phyloP scores from a whole-genome alignment of 2,888 invertebrate species.

The Acleris holmiana region DNA sequence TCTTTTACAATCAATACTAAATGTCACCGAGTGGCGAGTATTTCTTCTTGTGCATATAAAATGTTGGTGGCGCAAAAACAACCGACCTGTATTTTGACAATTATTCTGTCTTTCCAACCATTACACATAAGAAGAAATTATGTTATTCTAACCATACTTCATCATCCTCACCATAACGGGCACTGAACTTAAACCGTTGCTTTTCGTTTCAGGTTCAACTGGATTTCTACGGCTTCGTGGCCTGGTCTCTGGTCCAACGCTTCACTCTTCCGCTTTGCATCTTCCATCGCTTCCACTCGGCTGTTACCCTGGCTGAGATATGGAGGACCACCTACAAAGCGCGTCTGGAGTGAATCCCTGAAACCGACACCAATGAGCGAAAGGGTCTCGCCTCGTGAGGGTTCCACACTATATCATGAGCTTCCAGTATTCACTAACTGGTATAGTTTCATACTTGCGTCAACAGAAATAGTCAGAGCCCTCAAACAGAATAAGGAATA shows the following conservation, averaged over 20 bases:
- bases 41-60: too few species aligned
- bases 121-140: too few species aligned
- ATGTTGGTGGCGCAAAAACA: too few species aligned
- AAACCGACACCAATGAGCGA: constrained; percentile 12
- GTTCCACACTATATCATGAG: constrained; percentile 8
- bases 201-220: constrained; percentile 86
- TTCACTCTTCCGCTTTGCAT: constrained; percentile 97
- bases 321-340: constrained; percentile 98
- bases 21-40: too few species aligned
- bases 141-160: too few species aligned
- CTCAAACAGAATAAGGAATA: constrained; percentile 29
- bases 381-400: constrained; percentile 32
- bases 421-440: constrained; percentile 5
- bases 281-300: constrained; percentile 98
- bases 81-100: too few species aligned
- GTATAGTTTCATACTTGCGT: constrained; percentile 1
- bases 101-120: too few species aligned
- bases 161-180: too few species aligned
- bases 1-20: too few species aligned
- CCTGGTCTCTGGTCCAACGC: constrained; percentile 97
- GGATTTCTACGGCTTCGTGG: constrained; percentile 95
- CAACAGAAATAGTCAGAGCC: constrained; percentile 18
- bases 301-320: constrained; percentile 96
- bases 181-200: background rate
- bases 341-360: constrained; percentile 89